Percentiles rank a stretch among this genome's conserved stretches.
Conservation (phyloP, 2,797 vertebrate species). For the Mus caroli region DNA sequence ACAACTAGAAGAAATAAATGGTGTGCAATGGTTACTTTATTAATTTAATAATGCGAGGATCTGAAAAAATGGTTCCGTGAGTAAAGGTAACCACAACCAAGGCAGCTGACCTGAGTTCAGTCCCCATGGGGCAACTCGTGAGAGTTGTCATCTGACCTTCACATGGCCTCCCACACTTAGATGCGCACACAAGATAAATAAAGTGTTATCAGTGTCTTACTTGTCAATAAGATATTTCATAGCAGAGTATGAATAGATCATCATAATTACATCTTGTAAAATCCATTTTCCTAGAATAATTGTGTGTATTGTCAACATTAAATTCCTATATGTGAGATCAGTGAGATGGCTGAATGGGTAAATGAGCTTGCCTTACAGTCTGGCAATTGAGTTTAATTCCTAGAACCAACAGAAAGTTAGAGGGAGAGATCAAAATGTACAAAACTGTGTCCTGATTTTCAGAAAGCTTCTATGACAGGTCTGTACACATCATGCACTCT, state of each 20-base stretch:
- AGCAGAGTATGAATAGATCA: not conserved
- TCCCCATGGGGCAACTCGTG: not conserved
- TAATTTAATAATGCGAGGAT: not conserved
- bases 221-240: not conserved
- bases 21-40: not conserved
- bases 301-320: not conserved
- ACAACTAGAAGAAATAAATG: not conserved
- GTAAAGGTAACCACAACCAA: not conserved
- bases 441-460: not conserved
- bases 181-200: not conserved
- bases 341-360: not conserved
- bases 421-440: not conserved
- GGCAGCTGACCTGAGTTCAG: not conserved
- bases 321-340: not conserved
- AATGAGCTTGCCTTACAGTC: not conserved
- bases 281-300: not conserved
- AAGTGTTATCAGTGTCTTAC: not conserved
- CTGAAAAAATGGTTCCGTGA: not conserved
- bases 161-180: not conserved
- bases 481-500: not conserved
- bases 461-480: not conserved
- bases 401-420: not conserved
- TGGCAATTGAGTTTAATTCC: not conserved
- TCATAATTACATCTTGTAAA: not conserved
- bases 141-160: not conserved